A percentile compares a stretch with the other conserved stretches of the same genome.
Evolutionary conservation across 2,797 vertebrate genomes (phyloP).

Genomic region (Spea hammondii): DNA sequence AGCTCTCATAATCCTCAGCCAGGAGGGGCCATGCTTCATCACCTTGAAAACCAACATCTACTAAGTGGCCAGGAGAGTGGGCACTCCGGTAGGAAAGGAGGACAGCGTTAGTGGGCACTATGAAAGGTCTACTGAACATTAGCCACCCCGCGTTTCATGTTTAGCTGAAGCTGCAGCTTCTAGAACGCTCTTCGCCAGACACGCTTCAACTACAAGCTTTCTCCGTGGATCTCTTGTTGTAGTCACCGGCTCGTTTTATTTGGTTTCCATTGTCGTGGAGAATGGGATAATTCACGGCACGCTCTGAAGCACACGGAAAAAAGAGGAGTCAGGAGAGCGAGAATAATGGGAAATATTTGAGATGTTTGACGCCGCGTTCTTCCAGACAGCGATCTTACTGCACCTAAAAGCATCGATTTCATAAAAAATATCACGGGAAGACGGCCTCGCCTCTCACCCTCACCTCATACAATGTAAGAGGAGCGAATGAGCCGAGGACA

Average conservation of each 20-base stretch:
- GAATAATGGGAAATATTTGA: conserved; percentile 30
- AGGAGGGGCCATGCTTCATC: no score
- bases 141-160: no score
- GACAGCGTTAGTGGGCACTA: no score
- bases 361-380: conserved; percentile 34
- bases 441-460: neutral
- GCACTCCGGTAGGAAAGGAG: no score
- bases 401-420: conserved; percentile 22
- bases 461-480: no score
- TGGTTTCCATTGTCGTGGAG: conserved; percentile 2
- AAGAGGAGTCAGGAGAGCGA: conserved; percentile 4
- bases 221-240: conserved; percentile 19
- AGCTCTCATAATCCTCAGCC: no score
- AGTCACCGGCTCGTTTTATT: neutral
- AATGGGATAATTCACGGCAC: conserved; percentile 27
- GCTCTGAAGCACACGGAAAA: conserved; percentile 39
- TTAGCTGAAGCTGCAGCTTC: no score
- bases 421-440: neutral
- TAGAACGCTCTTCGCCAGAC: no score
- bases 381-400: conserved; percentile 8
- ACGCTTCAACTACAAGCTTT: neutral
- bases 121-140: no score
- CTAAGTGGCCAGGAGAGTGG: no score
- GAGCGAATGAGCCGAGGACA: neutral
- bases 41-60: no score